Percentiles rank a stretch among this genome's conserved stretches.
phyloP scores from a whole-genome alignment of 2,113 vertebrate species.

The Oplegnathus fasciatus region DNA sequence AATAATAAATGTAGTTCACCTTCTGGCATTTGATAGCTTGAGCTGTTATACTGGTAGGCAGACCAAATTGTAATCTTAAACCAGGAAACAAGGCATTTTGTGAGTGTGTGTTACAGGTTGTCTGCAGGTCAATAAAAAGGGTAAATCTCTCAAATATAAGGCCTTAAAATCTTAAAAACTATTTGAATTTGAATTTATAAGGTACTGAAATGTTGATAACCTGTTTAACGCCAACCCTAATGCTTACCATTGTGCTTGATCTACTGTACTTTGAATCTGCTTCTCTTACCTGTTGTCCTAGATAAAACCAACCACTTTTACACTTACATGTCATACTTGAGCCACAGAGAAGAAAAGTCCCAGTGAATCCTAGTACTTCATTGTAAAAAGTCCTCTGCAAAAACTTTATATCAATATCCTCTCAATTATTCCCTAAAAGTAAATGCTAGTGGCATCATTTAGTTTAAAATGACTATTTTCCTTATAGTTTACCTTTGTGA shows the following conservation, averaged over 20 bases:
- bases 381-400: background rate
- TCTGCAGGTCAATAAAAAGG: background rate
- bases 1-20: constrained; percentile 1
- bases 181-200: background rate
- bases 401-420: background rate
- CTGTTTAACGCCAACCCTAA: background rate
- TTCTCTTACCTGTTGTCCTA: background rate
- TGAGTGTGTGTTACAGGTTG: background rate
- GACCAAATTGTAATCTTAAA: background rate
- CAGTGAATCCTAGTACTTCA: background rate
- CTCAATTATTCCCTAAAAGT: background rate
- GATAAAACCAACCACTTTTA: constrained; percentile 5
- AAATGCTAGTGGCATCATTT: background rate
- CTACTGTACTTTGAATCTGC: background rate
- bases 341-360: background rate
- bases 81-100: background rate
- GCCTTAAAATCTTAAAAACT: background rate
- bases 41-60: background rate
- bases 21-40: background rate
- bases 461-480: background rate
- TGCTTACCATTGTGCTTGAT: no score
- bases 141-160: background rate
- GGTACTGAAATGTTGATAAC: background rate
- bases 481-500: background rate
- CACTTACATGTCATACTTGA: background rate